Evolutionary conservation across 2,113 vertebrate genomes (phyloP), one percentile per base, ranked within the genome.

Genomic region (Boleophthalmus pectinirostris): DNA sequence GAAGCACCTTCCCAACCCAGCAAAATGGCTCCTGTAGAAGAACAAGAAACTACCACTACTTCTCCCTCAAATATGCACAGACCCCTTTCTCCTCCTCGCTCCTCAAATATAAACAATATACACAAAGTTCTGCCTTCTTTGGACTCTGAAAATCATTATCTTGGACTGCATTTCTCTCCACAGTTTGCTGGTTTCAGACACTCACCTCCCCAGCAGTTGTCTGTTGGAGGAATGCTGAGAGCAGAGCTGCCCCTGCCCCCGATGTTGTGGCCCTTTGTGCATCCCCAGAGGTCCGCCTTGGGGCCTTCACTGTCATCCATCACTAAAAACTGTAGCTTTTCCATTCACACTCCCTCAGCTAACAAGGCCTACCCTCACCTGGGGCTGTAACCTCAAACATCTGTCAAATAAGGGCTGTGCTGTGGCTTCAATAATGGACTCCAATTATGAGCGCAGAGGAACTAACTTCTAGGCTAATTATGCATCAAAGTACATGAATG

Each of bases 181-280:
- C 66, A 79, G 66, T 85, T 90, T 64, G 77, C 86, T 33, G 85
- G n/a, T 58, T 88, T 81, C 73, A 45, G n/a, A 72, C 85, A 83
- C 69, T 66, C 82, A 15, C 80, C 84, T 57, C 81, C 58, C 89
- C 51, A 54, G 53, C n/a, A 24, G 54, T n/a, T 6, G 69, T 83
- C 80, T 1, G 66, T 85, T 61, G 68, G 91, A 14, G 90, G 87
- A 61, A 69, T 92, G 78, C 72, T 92, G 65, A 88, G 91, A 11
- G 5, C 79, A 0, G 89, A 92, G 25, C 71, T 92, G 5, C 67
- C 82, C 70, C 75, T 90, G 63, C 78, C 88, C 20, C 87, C 89
- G 0, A 15, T 87, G 29, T 91, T 90, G 70, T 90, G 92, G 90
- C 92, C 92, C 23, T 2, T 92, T 35, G 67, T 89, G 56, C 92